Evolutionary conservation across 2,113 vertebrate species (phyloP).

Genomic region (Murina feae): DNA sequence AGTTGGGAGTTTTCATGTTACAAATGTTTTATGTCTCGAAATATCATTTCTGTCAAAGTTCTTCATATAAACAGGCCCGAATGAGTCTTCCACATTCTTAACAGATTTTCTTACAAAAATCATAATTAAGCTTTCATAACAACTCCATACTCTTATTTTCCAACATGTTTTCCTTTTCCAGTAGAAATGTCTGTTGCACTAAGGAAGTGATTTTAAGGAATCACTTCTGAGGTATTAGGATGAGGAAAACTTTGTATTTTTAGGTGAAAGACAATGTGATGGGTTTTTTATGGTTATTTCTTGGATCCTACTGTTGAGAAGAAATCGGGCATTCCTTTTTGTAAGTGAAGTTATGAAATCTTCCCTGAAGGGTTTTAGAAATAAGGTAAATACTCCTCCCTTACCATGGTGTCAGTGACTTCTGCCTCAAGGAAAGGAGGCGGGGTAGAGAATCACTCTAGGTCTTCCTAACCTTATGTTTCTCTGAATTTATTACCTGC

Average conservation of each 20-base stretch:
- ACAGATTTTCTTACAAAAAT: neutral
- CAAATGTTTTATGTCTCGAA: neutral
- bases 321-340: slow-evolving; percentile 36
- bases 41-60: neutral
- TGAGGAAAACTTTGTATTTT: neutral
- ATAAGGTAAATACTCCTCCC: neutral
- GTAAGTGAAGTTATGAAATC: neutral
- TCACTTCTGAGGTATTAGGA: neutral
- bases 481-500: neutral
- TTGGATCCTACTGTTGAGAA: neutral
- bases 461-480: neutral
- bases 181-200: neutral
- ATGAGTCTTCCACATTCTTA: neutral
- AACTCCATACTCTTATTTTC: neutral
- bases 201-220: slow-evolving; percentile 13
- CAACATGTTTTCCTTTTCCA: neutral
- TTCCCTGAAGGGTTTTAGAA: slow-evolving; percentile 36
- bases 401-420: neutral
- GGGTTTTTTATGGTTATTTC: neutral
- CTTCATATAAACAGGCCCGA: neutral
- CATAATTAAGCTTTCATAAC: neutral
- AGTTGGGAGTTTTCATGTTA: neutral
- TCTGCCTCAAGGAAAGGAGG: neutral
- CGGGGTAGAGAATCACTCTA: neutral
- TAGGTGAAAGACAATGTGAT: neutral